Evolutionary conservation across 2,797 vertebrate species (phyloP).

Genomic region (Acanthornis magna): DNA sequence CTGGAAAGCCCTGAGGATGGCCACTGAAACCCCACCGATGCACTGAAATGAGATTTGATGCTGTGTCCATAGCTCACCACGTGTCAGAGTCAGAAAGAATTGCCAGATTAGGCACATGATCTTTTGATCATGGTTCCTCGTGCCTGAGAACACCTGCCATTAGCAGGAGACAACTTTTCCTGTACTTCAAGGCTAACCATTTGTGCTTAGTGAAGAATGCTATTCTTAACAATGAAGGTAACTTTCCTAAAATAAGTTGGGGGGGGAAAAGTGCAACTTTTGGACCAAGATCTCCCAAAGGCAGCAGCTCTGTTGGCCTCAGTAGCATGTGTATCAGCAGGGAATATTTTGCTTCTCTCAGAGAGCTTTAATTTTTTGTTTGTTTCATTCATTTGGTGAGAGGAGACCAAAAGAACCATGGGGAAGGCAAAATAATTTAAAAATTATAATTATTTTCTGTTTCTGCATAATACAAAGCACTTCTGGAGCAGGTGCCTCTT

Average conservation of each 20-base stretch:
- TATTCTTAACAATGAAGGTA: not conserved
- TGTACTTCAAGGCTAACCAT: not conserved
- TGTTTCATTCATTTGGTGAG: not conserved
- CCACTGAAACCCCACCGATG: not conserved
- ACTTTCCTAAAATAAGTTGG: not conserved
- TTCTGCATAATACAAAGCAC: not conserved
- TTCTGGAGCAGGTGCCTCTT: not conserved
- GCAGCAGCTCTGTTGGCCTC: not conserved
- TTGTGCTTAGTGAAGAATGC: not conserved
- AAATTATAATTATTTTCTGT: not conserved
- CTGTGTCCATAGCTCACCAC: fast-evolving
- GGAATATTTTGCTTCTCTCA: not conserved
- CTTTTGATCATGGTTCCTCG: not conserved
- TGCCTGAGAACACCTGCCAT: fast-evolving
- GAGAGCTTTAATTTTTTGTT: not conserved
- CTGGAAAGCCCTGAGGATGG: not conserved
- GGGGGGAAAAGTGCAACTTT: not conserved
- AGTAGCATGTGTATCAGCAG: not conserved
- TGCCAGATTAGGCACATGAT: fast-evolving
- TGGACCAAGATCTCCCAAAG: not conserved
- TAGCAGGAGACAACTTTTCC: not conserved
- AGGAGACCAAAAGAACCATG: not conserved
- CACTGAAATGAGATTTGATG: not conserved
- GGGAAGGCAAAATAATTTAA: not conserved
- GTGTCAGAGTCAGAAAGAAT: not conserved